These are phyloP conservation scores for Campoplex nolae DNA, from an alignment of 2,888 invertebrate species.

Conservation along the genomic window DNA sequence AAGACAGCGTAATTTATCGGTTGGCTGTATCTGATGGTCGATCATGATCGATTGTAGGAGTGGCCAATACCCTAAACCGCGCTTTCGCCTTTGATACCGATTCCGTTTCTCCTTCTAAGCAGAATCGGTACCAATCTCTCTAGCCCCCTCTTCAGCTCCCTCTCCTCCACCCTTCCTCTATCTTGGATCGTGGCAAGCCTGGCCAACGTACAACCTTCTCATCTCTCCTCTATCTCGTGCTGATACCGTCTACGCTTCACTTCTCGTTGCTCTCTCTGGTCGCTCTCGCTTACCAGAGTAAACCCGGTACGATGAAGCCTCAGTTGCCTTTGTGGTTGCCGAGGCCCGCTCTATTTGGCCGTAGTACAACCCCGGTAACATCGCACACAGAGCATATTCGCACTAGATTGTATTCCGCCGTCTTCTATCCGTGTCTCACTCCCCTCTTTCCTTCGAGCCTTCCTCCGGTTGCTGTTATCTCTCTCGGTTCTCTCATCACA, in stretches of 20 bases:
- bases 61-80: constrained; percentile 9
- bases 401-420: constrained; percentile 66
- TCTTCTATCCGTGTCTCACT: constrained; percentile 8
- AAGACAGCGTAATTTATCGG: constrained; percentile 60
- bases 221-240: constrained; percentile 49
- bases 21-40: constrained; percentile 42
- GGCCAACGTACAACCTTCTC: constrained; percentile 26
- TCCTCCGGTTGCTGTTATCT: constrained; percentile 31
- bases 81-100: constrained; percentile 32
- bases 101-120: constrained; percentile 21
- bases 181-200: constrained; percentile 14
- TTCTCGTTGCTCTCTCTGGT: constrained; percentile 51
- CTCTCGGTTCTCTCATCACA: constrained; percentile 21
- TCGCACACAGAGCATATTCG: constrained; percentile 77
- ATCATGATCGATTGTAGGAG: constrained; percentile 58
- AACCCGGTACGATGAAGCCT: constrained; percentile 56
- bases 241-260: constrained; percentile 41
- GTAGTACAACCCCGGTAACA: constrained; percentile 40
- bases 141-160: constrained; percentile 27
- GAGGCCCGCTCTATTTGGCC: constrained; percentile 74
- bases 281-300: constrained; percentile 52
- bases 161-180: constrained; percentile 17
- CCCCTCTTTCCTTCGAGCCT: constrained; percentile 15
- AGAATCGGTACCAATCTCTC: constrained; percentile 39
- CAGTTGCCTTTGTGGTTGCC: constrained; percentile 73